These are phyloP conservation scores for Tryphoninae sp. DNA, from an alignment of 2,888 invertebrate species.

Conservation along the genomic window DNA sequence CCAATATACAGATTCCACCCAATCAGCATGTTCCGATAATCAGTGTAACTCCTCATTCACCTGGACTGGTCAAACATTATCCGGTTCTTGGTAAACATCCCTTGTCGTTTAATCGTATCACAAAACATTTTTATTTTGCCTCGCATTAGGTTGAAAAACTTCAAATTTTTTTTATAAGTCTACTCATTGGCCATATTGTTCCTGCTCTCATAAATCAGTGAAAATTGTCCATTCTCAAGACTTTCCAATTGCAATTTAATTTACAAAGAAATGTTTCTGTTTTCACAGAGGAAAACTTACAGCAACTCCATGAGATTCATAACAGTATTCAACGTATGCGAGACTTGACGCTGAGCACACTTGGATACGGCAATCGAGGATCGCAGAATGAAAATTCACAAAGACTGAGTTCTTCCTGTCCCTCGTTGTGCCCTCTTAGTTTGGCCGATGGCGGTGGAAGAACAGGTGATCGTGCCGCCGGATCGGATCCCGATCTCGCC, in stretches of 20 bases:
- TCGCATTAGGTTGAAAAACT: too few relatives aligned
- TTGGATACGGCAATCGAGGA: slow-evolving; percentile 73
- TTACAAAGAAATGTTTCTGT: slow-evolving; percentile 7
- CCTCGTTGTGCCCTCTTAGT: slow-evolving; percentile 83
- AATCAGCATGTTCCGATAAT: slow-evolving; percentile 89
- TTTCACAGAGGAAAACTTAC: slow-evolving; percentile 87
- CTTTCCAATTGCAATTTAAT: neutral
- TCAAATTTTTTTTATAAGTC: too few relatives aligned
- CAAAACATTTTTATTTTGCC: neutral
- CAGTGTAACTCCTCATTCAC: slow-evolving; percentile 94
- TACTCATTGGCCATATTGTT: too few relatives aligned
- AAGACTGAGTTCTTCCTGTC: slow-evolving; percentile 89
- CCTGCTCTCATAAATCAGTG: too few relatives aligned
- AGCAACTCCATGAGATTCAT: slow-evolving; percentile 89
- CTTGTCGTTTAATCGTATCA: neutral
- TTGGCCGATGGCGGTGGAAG: slow-evolving; percentile 72
- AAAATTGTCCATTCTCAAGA: too few relatives aligned
- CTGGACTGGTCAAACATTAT: slow-evolving; percentile 87
- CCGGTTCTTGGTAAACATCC: slow-evolving; percentile 83
- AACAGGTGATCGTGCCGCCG: slow-evolving; percentile 77
- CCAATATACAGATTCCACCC: slow-evolving; percentile 73
- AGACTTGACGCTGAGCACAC: slow-evolving; percentile 83
- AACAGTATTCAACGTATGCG: slow-evolving; percentile 91
- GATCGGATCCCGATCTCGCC: slow-evolving; percentile 82
- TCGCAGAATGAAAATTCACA: slow-evolving; percentile 79